Percentiles rank a stretch among this genome's conserved stretches.
phyloP scores from a whole-genome alignment of 2,797 vertebrate species.

The Rachycentron canadum region DNA sequence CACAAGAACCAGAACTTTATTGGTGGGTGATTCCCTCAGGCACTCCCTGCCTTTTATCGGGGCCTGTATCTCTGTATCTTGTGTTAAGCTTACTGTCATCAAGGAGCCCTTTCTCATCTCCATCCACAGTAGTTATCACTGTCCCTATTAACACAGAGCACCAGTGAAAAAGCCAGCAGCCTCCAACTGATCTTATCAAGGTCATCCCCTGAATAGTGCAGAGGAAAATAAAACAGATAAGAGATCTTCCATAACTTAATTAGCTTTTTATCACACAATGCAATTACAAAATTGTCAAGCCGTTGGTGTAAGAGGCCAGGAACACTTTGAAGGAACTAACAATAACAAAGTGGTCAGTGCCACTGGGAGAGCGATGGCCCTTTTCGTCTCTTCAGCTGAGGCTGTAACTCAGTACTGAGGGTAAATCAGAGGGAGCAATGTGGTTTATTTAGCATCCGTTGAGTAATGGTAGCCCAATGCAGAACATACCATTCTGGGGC shows the following conservation, averaged over 20 bases:
- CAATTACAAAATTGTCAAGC: conserved; percentile 87
- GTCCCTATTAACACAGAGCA: conserved; percentile 78
- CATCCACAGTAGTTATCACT: conserved; percentile 80
- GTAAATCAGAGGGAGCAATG: conserved; percentile 78
- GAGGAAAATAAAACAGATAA: conserved; percentile 85
- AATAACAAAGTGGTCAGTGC: conserved; percentile 82
- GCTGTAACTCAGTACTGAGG: conserved; percentile 72
- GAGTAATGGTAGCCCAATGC: conserved; percentile 82
- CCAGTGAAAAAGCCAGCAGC: conserved; percentile 66
- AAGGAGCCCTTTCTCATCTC: conserved; percentile 80
- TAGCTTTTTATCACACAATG: conserved; percentile 88
- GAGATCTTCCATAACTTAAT: conserved; percentile 89
- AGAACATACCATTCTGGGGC: conserved; percentile 81
- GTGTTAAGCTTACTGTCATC: conserved; percentile 81
- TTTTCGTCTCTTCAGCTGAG: conserved; percentile 63
- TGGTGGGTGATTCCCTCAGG: conserved; percentile 76
- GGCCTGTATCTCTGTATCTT: conserved; percentile 77
- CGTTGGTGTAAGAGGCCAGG: conserved; percentile 74
- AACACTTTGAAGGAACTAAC: conserved; percentile 82
- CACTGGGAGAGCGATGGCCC: conserved; percentile 73
- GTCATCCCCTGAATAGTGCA: conserved; percentile 79
- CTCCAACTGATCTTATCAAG: conserved; percentile 85
- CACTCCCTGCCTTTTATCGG: conserved; percentile 73
- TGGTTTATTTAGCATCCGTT: conserved; percentile 82
- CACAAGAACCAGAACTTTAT: conserved; percentile 73